Base-by-base conservation (phyloP, 2,888 invertebrate genomes). In the Drosophila formosana region DNA sequence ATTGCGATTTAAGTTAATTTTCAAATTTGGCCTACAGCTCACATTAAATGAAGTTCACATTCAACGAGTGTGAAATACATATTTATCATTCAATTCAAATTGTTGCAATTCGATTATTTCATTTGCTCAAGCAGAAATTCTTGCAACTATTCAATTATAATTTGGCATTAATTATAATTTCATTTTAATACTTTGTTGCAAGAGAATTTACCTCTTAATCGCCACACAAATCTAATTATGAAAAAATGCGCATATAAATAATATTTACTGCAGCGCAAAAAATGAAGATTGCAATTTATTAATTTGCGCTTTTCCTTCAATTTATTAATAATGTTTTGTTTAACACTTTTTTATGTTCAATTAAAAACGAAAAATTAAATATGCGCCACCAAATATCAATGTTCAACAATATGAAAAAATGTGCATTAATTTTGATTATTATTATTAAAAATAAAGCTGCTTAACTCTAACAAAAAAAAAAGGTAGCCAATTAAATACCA, bases 1-100 rank as follows among this genome's bases (percentile, higher is more conserved):
- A 53, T 51, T 69, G 67, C 62, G 49, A 23, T 62, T 62, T 47
- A 56, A 45, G 55, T 34, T 25, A 43, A 61, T 45, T 51, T 52
- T 18, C 39, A 47, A 52, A 41, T 32, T 50, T 39, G 46, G 49
- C 47, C 43, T 34, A 47, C 41, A 47, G 41, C 13, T 8, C 34
- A 30, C 18, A 18, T 32, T 7, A 18, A 25, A 30, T 8, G 5
- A 43, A 32, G 7, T 8, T 25, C 4, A 25, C 32, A 49, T 43
- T 53, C 39, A 18, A 47, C 32, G 46, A 51, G 47, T 53, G 30
- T 39, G 32, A 43, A 45, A 45, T 32, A 32, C 30, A 45, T 32
- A 43, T 43, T 32, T 55, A 32, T 45, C n/a, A 23, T 23, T 53
- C 30, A 55, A 55, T 55, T 45, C 8, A n/a, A 34, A 25, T 45